Conservation (phyloP, 2,888 invertebrate species). For the Fabriciana adippe region DNA sequence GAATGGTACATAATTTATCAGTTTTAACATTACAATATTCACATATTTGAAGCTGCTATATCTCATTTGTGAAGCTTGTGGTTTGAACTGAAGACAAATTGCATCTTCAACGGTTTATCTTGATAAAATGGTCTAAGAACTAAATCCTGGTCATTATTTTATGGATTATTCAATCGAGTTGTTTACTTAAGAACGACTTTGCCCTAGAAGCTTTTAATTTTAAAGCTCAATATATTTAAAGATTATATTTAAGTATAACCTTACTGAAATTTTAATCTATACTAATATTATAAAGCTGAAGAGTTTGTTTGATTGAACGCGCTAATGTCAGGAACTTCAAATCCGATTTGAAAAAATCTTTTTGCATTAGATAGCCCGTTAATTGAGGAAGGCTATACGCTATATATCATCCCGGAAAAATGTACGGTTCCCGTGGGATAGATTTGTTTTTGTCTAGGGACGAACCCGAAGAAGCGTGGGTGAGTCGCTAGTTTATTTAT, state of each 20-base stretch:
- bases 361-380: no score
- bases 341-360: no score
- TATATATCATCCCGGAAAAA: no score
- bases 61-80: conserved; percentile 16
- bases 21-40: conserved; percentile 8
- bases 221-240: not conserved
- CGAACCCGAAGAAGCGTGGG: no score
- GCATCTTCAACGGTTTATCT: conserved; percentile 27
- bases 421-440: no score
- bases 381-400: no score
- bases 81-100: conserved; percentile 28
- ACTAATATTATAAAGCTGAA: no score
- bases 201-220: not conserved
- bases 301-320: no score
- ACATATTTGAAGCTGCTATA: conserved; percentile 2
- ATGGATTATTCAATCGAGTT: not conserved
- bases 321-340: no score
- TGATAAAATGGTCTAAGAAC: conserved; percentile 22
- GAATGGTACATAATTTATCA: not conserved
- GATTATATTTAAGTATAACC: not conserved
- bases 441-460: no score
- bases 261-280: no score
- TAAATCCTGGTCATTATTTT: conserved; percentile 18
- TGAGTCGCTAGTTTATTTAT: no score
- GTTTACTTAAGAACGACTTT: not conserved